phyloP scores from a whole-genome alignment of 1,140 invertebrate species.

The Drosophila albomicans region DNA sequence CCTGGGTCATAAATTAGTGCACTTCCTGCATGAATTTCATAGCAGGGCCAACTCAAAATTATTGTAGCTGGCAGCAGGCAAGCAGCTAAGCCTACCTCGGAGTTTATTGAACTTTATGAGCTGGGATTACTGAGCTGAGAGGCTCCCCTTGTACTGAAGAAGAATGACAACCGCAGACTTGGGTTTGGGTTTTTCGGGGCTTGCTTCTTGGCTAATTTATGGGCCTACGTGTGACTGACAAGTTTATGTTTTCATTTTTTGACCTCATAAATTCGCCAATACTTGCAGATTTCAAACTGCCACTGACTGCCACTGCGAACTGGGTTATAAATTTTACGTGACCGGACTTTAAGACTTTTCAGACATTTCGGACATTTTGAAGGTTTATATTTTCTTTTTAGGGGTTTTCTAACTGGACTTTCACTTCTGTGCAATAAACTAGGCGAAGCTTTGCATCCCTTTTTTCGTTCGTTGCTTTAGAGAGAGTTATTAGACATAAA shows the following conservation, averaged over 20 bases:
- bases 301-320: constrained; percentile 45
- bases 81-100: constrained; percentile 20
- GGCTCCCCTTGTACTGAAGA: not conserved
- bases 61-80: constrained; percentile 25
- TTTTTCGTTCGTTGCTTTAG: too few species aligned
- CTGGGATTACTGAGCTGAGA: constrained; percentile 50
- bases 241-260: constrained; percentile 75
- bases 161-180: constrained; percentile 28
- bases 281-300: constrained; percentile 60
- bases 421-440: constrained; percentile 15
- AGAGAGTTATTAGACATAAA: constrained; percentile 19
- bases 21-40: constrained; percentile 55
- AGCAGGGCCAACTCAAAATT: constrained; percentile 26
- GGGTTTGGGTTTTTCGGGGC: not conserved
- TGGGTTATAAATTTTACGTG: constrained; percentile 63
- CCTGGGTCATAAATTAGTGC: constrained; percentile 67
- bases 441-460: not conserved
- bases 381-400: constrained; percentile 5
- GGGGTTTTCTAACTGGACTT: not conserved
- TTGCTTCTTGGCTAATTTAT: constrained; percentile 57
- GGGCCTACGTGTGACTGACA: constrained; percentile 76
- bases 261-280: constrained; percentile 57
- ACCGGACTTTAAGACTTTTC: constrained; percentile 32
- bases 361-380: constrained; percentile 5
- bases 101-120: constrained; percentile 80